phyloP scores from a whole-genome alignment of 92 coral and sea anemone genomes.

The Galaxea fascicularis region DNA sequence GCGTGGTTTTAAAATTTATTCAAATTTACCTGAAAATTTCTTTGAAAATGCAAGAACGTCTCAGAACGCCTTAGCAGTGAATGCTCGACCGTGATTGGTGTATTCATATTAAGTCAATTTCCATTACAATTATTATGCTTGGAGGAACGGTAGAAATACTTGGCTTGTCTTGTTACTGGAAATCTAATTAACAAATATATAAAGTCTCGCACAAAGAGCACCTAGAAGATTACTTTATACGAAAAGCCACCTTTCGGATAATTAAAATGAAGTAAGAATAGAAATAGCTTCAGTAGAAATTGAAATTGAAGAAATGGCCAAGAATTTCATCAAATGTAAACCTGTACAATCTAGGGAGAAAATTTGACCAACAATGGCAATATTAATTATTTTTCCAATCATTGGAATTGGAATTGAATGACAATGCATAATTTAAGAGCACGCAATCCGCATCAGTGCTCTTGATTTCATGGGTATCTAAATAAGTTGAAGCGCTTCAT shows the following conservation, averaged over 20 bases:
- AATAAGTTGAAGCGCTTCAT: too few species aligned
- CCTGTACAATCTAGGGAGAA: too few species aligned
- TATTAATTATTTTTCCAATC: too few species aligned
- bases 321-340: too few species aligned
- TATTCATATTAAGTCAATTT: background rate
- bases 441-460: too few species aligned
- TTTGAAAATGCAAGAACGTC: background rate
- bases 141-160: background rate
- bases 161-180: background rate
- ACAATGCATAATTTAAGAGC: too few species aligned
- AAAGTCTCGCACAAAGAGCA: background rate
- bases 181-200: background rate
- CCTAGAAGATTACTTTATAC: background rate
- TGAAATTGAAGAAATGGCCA: too few species aligned
- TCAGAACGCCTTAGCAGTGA: background rate
- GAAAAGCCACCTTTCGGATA: background rate
- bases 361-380: too few species aligned
- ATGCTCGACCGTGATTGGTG: constrained; percentile 4
- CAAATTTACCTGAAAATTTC: too few species aligned
- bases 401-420: too few species aligned
- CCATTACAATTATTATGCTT: constrained; percentile 25
- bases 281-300: too few species aligned
- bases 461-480: too few species aligned
- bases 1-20: background rate
- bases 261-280: background rate